These are phyloP conservation scores for Taphrorychus bicolor DNA, from an alignment of 2,888 invertebrate genomes.

Conservation along the genomic window DNA sequence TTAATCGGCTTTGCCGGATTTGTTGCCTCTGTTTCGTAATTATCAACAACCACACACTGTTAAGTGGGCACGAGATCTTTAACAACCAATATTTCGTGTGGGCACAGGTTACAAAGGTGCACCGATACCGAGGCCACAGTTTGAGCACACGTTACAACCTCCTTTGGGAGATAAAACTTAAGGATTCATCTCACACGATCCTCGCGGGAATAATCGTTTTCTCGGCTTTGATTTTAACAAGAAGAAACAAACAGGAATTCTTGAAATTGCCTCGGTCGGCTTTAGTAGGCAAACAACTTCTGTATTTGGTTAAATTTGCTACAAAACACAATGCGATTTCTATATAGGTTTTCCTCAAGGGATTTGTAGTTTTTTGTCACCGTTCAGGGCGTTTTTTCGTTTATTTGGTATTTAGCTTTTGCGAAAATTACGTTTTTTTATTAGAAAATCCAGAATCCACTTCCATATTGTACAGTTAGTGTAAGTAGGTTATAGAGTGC, in stretches of 20 bases:
- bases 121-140: neutral
- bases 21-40: slow-evolving; percentile 24
- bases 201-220: slow-evolving; percentile 18
- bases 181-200: slow-evolving; percentile 23
- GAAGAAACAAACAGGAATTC: slow-evolving; percentile 43
- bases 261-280: slow-evolving; percentile 46
- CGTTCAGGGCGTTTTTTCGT: no score
- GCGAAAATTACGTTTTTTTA: no score
- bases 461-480: no score
- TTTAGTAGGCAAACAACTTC: slow-evolving; percentile 50
- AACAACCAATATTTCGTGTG: slow-evolving; percentile 7
- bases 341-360: slow-evolving; percentile 46
- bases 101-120: slow-evolving; percentile 1
- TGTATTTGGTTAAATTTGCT: slow-evolving; percentile 50
- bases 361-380: slow-evolving; percentile 29
- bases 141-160: neutral
- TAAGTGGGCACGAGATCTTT: slow-evolving; percentile 6
- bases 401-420: no score
- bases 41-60: slow-evolving; percentile 10
- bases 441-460: no score
- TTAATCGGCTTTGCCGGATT: slow-evolving; percentile 20
- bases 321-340: slow-evolving; percentile 49
- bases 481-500: no score
- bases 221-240: slow-evolving; percentile 30
- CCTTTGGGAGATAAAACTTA: neutral